phyloP scores from a whole-genome alignment of 2,113 vertebrate genomes.

The Anolis sagrei region DNA sequence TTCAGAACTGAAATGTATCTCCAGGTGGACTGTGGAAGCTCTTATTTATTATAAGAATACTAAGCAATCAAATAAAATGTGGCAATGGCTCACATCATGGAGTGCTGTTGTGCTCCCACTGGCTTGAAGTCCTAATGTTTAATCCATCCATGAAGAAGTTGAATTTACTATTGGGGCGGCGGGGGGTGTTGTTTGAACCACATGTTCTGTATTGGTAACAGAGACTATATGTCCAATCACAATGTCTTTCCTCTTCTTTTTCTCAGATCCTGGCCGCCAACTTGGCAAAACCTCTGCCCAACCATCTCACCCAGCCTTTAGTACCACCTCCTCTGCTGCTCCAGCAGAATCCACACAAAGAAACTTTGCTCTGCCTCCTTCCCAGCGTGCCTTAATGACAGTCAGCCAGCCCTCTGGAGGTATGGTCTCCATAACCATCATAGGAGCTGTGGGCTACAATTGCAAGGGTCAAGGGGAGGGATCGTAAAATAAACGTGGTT shows the following conservation, averaged over 20 bases:
- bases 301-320: constrained; percentile 72
- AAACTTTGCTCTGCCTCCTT: constrained; percentile 75
- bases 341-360: constrained; percentile 67
- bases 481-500: neutral
- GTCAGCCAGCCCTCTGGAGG: constrained; percentile 60
- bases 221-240: neutral
- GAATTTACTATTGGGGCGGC: neutral
- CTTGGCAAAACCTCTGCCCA: constrained; percentile 55
- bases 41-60: no score
- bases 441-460: no score
- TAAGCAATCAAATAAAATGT: neutral
- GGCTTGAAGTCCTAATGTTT: neutral
- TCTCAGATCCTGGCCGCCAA: constrained; percentile 68
- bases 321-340: constrained; percentile 69
- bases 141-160: neutral
- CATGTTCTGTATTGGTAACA: neutral
- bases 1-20: no score
- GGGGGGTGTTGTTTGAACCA: no score
- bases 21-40: no score
- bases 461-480: neutral
- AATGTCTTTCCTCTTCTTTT: constrained; percentile 19
- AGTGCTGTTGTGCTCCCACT: no score
- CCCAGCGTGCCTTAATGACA: constrained; percentile 66
- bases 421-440: constrained; percentile 29
- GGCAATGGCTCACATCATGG: neutral